Evolutionary conservation across 2,888 invertebrate genomes (phyloP), one percentile per base, ranked within the genome.

Genomic region (Sussaba pulchella): DNA sequence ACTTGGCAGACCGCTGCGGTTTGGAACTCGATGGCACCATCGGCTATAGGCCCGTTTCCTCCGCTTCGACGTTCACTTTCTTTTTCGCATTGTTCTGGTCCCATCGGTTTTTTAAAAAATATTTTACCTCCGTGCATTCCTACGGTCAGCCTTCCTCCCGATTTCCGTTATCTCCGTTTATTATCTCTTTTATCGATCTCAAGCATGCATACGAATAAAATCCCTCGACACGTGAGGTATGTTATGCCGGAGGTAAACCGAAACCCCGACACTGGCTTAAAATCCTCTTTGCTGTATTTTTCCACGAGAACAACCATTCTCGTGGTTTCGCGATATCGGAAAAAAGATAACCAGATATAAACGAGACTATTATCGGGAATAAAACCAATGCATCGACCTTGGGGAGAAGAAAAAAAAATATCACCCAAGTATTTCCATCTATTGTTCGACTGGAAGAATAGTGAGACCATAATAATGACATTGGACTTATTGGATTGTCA

Each of bases 1-100:
- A 86, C 87, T 88, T 89, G 88, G 87, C 85, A 83, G 83, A 86
- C 86, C 85, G 50, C 84, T 85, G 87, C 81, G 88, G 88, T 86
- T 86, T 85, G 75, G 81, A 87, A 87, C 84, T 87, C 82, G 87
- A 88, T 83, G 82, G 83, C 79, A 82, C 70, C 82, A 50, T 43
- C 45, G 57, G 36, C 17, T n/a, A 24, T 50, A 61, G 57, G 31
- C 47, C 24, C 45, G 47, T 24, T 47, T 36, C 43, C 50, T 50
- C 31, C 14, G 70, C 59, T 8, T 26, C 12, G 66, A 45, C 70
- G 21, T 52, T 52, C 76, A 52, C 69, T 70, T 50, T 54, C 47
- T n/a, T 36, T 31, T 31, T 36, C 17, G 21, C 71, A 47, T n/a
- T 39, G 10, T 54, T 50, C n/a, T 31, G 17, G 24, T 17, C 41